A percentile compares a stretch with the other conserved stretches of the same genome.
Evolutionary conservation across 1,140 invertebrate genomes (phyloP).

Genomic region (Drosophila triauraria): DNA sequence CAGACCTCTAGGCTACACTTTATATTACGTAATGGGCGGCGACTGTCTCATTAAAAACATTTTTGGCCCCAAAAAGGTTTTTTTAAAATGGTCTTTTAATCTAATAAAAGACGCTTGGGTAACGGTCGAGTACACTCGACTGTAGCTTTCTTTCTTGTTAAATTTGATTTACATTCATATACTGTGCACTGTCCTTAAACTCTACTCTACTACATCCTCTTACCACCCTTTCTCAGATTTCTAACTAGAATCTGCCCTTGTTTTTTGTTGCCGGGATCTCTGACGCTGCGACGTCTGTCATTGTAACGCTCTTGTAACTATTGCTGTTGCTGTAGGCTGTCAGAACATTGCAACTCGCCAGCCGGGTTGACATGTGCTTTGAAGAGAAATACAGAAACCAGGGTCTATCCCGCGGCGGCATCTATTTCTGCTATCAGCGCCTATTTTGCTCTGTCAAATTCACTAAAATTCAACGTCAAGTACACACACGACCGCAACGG

Average conservation of each 20-base stretch:
- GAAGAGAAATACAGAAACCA: conserved; percentile 17
- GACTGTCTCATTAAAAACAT: too few relatives aligned
- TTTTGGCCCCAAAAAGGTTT: too few relatives aligned
- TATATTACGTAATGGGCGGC: too few relatives aligned
- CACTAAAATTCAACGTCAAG: conserved; percentile 69
- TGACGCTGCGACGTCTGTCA: conserved; percentile 38
- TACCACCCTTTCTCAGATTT: conserved; percentile 6
- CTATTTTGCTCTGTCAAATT: conserved; percentile 73
- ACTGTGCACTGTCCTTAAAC: not conserved
- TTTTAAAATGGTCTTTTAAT: too few relatives aligned
- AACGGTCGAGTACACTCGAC: too few relatives aligned
- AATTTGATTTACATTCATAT: not conserved
- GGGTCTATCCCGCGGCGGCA: conserved; percentile 53
- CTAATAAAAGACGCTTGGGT: too few relatives aligned
- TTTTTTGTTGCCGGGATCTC: conserved; percentile 27
- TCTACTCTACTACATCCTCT: conserved; percentile 3
- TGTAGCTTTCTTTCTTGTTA: too few relatives aligned
- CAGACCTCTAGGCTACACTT: too few relatives aligned
- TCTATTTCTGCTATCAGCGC: conserved; percentile 64
- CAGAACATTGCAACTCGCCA: conserved; percentile 67
- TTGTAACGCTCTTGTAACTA: conserved; percentile 43
- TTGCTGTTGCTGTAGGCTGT: conserved; percentile 47
- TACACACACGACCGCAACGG: conserved; percentile 28
- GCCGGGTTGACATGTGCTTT: conserved; percentile 62
- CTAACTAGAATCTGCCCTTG: conserved; percentile 7